phyloP scores from a whole-genome alignment of 1,140 invertebrate species.

The Homalodisca vitripennis region DNA sequence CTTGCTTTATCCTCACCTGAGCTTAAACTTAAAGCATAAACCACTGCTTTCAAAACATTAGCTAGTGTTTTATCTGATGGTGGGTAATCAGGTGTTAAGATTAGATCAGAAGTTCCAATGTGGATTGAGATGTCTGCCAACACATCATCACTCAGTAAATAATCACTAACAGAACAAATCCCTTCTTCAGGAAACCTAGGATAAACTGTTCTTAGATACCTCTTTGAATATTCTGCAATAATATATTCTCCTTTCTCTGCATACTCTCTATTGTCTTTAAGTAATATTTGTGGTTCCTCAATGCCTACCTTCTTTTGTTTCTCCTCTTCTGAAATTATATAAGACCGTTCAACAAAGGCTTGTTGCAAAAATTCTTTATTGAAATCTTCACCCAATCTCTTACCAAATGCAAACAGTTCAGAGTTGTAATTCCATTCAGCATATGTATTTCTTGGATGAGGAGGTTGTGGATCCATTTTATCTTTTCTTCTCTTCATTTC shows the following conservation, averaged over 20 bases:
- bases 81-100: conserved; percentile 75
- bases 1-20: conserved; percentile 60
- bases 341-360: conserved; percentile 80
- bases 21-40: conserved; percentile 70
- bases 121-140: conserved; percentile 67
- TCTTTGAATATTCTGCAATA: conserved; percentile 56
- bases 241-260: conserved; percentile 63
- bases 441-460: conserved; percentile 57
- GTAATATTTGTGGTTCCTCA: conserved; percentile 54
- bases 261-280: conserved; percentile 68
- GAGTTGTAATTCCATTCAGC: conserved; percentile 86
- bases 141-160: conserved; percentile 64
- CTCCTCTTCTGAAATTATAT: conserved; percentile 67
- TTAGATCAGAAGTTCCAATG: conserved; percentile 80
- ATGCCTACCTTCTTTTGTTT: conserved; percentile 69
- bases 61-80: conserved; percentile 63
- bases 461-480: conserved; percentile 44
- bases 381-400: conserved; percentile 83
- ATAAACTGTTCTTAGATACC: conserved; percentile 60
- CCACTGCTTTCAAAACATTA: conserved; percentile 78
- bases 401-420: conserved; percentile 86
- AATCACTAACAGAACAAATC: conserved; percentile 57
- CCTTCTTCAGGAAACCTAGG: conserved; percentile 72
- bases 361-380: conserved; percentile 63
- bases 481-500: not conserved